phyloP scores from a whole-genome alignment of 2,888 invertebrate species.

The Helobdella robusta region DNA sequence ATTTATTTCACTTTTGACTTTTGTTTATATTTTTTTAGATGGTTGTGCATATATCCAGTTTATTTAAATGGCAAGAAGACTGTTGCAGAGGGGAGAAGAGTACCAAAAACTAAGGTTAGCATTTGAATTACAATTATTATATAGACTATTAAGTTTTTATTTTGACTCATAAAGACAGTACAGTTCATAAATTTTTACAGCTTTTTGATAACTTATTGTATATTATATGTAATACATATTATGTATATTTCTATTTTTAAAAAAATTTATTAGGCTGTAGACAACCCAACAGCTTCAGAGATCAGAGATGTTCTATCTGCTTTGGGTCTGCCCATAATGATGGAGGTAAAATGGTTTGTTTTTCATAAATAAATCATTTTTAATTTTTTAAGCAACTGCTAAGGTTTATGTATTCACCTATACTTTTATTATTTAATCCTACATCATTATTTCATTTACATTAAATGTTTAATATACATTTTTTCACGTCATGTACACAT shows the following conservation, averaged over 20 bases:
- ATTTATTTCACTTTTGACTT: not conserved
- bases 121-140: too few species aligned
- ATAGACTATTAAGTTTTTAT: not conserved
- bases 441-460: not conserved
- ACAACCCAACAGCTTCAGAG: conserved; percentile 88
- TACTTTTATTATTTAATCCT: too few species aligned
- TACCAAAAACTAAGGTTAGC: conserved; percentile 63
- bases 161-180: too few species aligned
- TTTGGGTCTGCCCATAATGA: conserved; percentile 71
- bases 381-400: too few species aligned
- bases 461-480: not conserved
- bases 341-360: conserved; percentile 56
- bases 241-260: too few species aligned
- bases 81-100: conserved; percentile 72
- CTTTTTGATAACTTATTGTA: not conserved
- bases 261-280: conserved; percentile 58
- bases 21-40: conserved; percentile 49
- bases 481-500: conserved; percentile 21
- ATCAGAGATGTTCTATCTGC: conserved; percentile 81
- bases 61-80: conserved; percentile 90
- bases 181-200: not conserved
- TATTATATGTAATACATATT: conserved; percentile 1
- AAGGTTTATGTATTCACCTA: too few species aligned
- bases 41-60: conserved; percentile 93
- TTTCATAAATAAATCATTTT: conserved; percentile 3